Percentiles rank a stretch among this genome's conserved stretches.
These are phyloP conservation scores for Gymnocypris eckloni DNA, from an alignment of 2,797 vertebrate species.

Conservation along the genomic window DNA sequence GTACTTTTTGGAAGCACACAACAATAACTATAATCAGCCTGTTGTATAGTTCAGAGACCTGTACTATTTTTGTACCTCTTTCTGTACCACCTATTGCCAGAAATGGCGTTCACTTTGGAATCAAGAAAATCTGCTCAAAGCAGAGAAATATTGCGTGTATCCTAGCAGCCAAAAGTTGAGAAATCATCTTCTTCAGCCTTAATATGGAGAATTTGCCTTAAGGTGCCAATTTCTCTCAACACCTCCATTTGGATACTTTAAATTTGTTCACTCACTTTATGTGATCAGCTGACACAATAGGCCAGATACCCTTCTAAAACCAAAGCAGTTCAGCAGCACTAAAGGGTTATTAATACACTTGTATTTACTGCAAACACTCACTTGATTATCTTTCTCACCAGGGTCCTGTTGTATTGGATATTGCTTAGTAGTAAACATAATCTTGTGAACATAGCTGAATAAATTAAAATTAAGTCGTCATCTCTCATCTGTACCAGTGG, in stretches of 20 bases:
- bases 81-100: not conserved
- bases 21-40: not conserved
- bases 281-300: no score
- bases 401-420: slow-evolving; percentile 36
- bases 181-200: slow-evolving; percentile 27
- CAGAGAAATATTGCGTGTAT: not conserved
- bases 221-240: slow-evolving; percentile 14
- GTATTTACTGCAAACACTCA: slow-evolving; percentile 10
- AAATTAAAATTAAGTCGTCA: no score
- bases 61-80: not conserved
- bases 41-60: not conserved
- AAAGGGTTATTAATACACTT: slow-evolving; percentile 18
- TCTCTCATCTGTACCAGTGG: no score
- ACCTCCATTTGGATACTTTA: slow-evolving; percentile 6
- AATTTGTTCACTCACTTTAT: slow-evolving; percentile 18
- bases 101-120: not conserved
- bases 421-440: slow-evolving; percentile 37
- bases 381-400: no score
- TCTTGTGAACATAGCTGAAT: slow-evolving; percentile 31
- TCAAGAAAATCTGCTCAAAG: slow-evolving; percentile 21
- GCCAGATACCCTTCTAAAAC: no score
- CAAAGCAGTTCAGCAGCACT: not conserved
- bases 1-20: not conserved
- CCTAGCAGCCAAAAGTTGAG: slow-evolving; percentile 19
- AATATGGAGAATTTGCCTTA: slow-evolving; percentile 5